Evolutionary conservation across 1,140 invertebrate genomes (phyloP).

Genomic region (Apis dorsata): DNA sequence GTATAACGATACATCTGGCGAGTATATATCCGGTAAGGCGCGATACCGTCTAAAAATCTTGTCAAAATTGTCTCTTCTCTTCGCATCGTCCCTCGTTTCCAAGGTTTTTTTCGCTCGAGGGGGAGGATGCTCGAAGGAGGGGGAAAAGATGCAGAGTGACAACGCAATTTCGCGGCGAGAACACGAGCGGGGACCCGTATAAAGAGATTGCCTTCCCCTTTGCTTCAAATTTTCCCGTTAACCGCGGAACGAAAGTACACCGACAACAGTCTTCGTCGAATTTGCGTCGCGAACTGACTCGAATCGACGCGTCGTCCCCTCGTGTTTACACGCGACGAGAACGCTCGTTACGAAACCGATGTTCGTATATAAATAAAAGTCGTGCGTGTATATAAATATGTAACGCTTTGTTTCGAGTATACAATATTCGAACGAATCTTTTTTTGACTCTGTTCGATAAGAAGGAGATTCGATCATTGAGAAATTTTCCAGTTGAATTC

Average conservation of each 20-base stretch:
- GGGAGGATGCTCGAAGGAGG: neutral
- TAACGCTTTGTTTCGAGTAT: too few species aligned
- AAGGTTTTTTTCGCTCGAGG: conserved; percentile 11
- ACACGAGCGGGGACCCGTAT: conserved; percentile 48
- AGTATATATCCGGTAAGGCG: neutral
- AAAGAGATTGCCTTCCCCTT: conserved; percentile 61
- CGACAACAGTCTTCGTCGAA: neutral
- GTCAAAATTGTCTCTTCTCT: conserved; percentile 1
- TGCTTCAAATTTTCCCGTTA: conserved; percentile 62
- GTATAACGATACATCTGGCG: neutral
- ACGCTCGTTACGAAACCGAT: too few species aligned
- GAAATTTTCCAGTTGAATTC: too few species aligned
- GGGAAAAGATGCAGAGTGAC: conserved; percentile 51
- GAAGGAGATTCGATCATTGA: too few species aligned
- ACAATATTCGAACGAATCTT: too few species aligned
- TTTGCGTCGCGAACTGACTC: neutral
- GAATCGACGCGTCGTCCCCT: conserved; percentile 9
- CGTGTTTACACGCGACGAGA: conserved; percentile 2
- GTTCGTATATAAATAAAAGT: too few species aligned
- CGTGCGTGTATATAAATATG: too few species aligned
- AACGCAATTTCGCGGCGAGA: conserved; percentile 63
- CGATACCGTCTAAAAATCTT: conserved; percentile 1
- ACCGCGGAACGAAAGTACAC: conserved; percentile 35
- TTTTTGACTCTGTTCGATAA: too few species aligned
- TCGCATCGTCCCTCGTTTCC: neutral